Percentiles rank a stretch among this genome's conserved stretches.
Conservation (phyloP, 2,888 invertebrate species). For the Phyllotreta cruciferae region DNA sequence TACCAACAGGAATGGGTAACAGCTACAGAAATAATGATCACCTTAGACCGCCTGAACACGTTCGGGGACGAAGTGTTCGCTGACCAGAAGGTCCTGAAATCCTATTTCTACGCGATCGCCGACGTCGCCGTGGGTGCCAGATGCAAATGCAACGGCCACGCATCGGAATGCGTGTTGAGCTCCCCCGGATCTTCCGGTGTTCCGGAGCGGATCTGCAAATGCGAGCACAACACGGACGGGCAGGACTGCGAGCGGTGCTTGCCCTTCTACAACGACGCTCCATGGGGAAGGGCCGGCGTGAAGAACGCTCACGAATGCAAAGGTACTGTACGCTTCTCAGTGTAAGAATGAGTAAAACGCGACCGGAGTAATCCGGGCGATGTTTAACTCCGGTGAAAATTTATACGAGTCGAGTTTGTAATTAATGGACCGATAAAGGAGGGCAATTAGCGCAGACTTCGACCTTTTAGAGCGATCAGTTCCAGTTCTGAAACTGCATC, state of each 20-base stretch:
- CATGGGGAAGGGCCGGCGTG: constrained; percentile 92
- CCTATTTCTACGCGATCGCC: constrained; percentile 96
- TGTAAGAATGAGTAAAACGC: background rate
- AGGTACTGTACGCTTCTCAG: constrained; percentile 68
- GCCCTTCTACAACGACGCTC: constrained; percentile 95
- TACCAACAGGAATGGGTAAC: constrained; percentile 90
- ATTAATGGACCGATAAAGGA: constrained; percentile 48
- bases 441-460: constrained; percentile 50
- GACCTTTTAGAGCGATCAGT: constrained; percentile 46
- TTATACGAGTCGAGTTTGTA: constrained; percentile 43
- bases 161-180: constrained; percentile 79
- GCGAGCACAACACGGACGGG: constrained; percentile 96
- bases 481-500: constrained; percentile 40
- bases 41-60: constrained; percentile 91
- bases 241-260: constrained; percentile 91
- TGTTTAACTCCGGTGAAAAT: constrained; percentile 38
- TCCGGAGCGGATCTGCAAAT: constrained; percentile 73
- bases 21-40: constrained; percentile 91
- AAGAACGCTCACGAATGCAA: constrained; percentile 91
- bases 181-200: constrained; percentile 67
- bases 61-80: constrained; percentile 98
- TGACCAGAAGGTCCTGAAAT: constrained; percentile 88
- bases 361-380: constrained; percentile 18
- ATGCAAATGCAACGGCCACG: constrained; percentile 99
- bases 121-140: constrained; percentile 85